phyloP scores from a whole-genome alignment of 2,113 vertebrate species.

The Tretioscincus oriximinensis region DNA sequence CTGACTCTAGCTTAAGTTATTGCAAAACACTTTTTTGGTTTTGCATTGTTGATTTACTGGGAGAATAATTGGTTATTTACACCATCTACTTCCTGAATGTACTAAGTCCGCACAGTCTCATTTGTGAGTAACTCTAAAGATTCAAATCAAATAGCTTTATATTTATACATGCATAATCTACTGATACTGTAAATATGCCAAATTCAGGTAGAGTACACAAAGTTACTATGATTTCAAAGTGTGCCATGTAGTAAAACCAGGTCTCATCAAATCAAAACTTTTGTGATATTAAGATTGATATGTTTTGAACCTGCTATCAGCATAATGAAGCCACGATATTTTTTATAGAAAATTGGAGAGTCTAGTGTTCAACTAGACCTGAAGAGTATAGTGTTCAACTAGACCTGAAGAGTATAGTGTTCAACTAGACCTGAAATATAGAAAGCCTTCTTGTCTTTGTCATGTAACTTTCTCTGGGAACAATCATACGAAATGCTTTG shows the following conservation, averaged over 20 bases:
- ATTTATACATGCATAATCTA: not conserved
- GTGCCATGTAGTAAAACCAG: rapidly evolving
- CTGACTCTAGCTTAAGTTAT: not conserved
- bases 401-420: not conserved
- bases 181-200: not conserved
- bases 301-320: conserved; percentile 2
- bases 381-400: not conserved
- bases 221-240: not conserved
- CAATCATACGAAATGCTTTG: not conserved
- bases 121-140: not conserved
- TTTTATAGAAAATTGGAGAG: not conserved
- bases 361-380: not conserved
- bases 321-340: conserved; percentile 1
- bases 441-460: not conserved
- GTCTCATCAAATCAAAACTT: not conserved
- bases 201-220: not conserved
- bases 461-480: not conserved
- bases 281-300: not conserved
- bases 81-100: conserved; percentile 23
- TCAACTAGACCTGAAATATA: not conserved
- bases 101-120: conserved; percentile 35
- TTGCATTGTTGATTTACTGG: conserved; percentile 1
- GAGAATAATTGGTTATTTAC: not conserved
- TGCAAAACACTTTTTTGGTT: not conserved
- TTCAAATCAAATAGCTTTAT: not conserved